These are phyloP conservation scores for Metopolophium dirhodum DNA, from an alignment of 1,140 invertebrate species.

Conservation along the genomic window DNA sequence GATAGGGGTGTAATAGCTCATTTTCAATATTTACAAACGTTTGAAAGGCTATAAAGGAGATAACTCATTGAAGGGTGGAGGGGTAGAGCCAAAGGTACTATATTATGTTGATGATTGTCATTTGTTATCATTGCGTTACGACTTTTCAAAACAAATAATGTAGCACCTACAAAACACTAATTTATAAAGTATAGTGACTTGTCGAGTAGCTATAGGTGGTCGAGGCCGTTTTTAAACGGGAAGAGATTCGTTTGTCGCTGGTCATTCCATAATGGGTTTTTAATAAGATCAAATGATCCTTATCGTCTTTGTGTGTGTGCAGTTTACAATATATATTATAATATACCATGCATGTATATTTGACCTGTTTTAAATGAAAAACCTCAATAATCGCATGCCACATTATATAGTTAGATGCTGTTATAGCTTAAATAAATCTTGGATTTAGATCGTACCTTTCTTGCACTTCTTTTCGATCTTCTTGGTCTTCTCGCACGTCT, in stretches of 20 bases:
- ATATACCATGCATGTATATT: neutral
- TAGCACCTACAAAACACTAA: neutral
- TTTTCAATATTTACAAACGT: neutral
- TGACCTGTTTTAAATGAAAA: neutral
- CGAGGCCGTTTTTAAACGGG: conserved; percentile 17
- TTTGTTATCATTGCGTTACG: neutral
- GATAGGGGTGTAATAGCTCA: neutral
- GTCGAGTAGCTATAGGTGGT: neutral
- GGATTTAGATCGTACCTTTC: conserved; percentile 73
- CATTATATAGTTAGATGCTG: neutral
- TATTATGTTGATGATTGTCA: neutral
- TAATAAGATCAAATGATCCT: neutral
- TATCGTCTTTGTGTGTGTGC: neutral
- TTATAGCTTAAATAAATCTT: neutral
- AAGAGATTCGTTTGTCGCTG: conserved; percentile 15
- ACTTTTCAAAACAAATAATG: neutral
- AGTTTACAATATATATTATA: neutral
- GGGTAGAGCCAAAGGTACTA: neutral
- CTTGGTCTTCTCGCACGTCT: conserved; percentile 79
- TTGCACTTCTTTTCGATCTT: conserved; percentile 91
- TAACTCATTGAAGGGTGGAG: no score
- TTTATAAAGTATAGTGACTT: neutral
- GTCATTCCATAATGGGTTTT: conserved; percentile 19
- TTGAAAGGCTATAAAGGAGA: neutral
- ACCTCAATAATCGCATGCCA: neutral